Evolutionary conservation across 2,113 vertebrate species (phyloP).

Genomic region (Aphyosemion australe): DNA sequence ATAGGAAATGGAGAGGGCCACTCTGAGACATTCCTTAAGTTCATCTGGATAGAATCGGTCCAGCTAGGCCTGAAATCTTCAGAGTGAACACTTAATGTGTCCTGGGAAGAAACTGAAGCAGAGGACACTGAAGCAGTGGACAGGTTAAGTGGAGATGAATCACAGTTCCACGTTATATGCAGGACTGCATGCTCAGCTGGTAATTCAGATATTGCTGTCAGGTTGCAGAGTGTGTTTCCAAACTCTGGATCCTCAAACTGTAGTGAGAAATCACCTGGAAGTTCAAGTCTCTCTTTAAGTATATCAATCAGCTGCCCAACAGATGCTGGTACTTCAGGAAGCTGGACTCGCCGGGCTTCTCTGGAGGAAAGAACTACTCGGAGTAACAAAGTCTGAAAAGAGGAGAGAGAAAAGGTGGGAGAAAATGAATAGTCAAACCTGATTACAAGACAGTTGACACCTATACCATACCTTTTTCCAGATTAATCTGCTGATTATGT

Average conservation of each 20-base stretch:
- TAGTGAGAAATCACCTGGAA: constrained; percentile 17
- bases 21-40: not conserved
- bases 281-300: constrained; percentile 17
- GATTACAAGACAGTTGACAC: too few relatives aligned
- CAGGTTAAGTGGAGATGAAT: not conserved
- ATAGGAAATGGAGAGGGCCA: not conserved
- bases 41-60: not conserved
- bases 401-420: too few relatives aligned
- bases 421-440: too few relatives aligned
- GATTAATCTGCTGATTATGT: too few relatives aligned
- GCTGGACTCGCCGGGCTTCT: constrained; percentile 5
- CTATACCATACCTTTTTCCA: too few relatives aligned
- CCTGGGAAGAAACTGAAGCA: not conserved
- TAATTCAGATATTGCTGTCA: constrained; percentile 1
- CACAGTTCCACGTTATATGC: constrained; percentile 9
- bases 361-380: too few relatives aligned
- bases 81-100: constrained; percentile 1
- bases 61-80: not conserved
- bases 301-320: not conserved
- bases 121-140: not conserved
- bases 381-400: too few relatives aligned
- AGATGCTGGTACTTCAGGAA: constrained; percentile 16
- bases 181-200: constrained; percentile 1
- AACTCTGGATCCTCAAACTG: constrained; percentile 27
- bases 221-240: constrained; percentile 5